Evolutionary conservation across 2,888 invertebrate species (phyloP).

Genomic region (Zhuqinia jingwanae): DNA sequence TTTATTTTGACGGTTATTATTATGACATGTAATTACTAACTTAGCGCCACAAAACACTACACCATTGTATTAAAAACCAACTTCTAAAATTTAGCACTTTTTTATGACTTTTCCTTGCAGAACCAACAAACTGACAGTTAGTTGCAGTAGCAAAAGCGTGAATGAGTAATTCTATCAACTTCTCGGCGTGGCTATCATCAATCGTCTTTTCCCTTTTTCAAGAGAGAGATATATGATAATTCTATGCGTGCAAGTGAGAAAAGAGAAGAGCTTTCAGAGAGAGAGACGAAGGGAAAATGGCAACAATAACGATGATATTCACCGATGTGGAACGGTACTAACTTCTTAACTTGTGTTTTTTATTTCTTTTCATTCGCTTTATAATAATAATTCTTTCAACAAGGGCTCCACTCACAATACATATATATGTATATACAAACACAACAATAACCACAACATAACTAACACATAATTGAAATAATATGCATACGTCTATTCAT

Average conservation of each 20-base stretch:
- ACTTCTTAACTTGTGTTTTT: constrained; percentile 37
- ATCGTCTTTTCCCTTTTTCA: constrained; percentile 54
- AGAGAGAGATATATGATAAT: constrained; percentile 20
- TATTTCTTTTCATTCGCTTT: constrained; percentile 26
- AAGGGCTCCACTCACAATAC: constrained; percentile 24
- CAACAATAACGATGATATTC: constrained; percentile 65
- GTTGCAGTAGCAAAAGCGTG: constrained; percentile 39
- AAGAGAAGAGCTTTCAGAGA: constrained; percentile 34
- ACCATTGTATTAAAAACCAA: too few relatives aligned
- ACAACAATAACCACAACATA: constrained; percentile 21
- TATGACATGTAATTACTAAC: constrained; percentile 11
- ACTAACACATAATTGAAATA: constrained; percentile 38
- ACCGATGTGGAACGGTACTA: constrained; percentile 69
- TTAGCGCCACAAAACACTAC: constrained; percentile 27
- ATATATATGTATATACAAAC: too few relatives aligned
- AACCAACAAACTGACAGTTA: constrained; percentile 53
- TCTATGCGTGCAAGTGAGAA: constrained; percentile 56
- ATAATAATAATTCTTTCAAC: constrained; percentile 44
- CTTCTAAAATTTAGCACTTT: constrained; percentile 1
- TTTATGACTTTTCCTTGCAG: constrained; percentile 13
- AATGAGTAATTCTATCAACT: constrained; percentile 47
- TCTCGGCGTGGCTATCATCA: constrained; percentile 12
- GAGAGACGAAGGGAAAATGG: constrained; percentile 65
- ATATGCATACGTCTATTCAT: background rate
- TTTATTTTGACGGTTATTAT: too few relatives aligned